These are phyloP conservation scores for Nanger granti DNA, from an alignment of 2,113 vertebrate genomes.

Conservation along the genomic window DNA sequence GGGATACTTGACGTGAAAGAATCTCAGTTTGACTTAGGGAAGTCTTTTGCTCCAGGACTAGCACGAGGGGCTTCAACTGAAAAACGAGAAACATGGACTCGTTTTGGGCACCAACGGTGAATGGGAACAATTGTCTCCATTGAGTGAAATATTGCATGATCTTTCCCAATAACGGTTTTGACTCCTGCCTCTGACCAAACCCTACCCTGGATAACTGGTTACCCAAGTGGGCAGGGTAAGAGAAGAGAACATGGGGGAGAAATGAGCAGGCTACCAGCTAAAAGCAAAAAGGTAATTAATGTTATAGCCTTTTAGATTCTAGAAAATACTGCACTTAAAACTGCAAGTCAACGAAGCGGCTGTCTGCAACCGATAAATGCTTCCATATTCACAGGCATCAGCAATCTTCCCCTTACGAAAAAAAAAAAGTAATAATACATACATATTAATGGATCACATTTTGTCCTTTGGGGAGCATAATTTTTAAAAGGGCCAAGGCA, in stretches of 20 bases:
- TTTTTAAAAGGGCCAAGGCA: constrained; percentile 81
- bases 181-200: constrained; percentile 39
- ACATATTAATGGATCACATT: constrained; percentile 80
- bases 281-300: constrained; percentile 79
- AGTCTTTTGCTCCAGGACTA: background rate
- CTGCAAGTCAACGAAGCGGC: constrained; percentile 72
- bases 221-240: constrained; percentile 54
- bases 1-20: constrained; percentile 23
- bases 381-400: constrained; percentile 79
- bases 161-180: background rate
- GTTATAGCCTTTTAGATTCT: constrained; percentile 78
- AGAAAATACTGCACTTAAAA: constrained; percentile 81
- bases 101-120: background rate
- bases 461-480: constrained; percentile 81
- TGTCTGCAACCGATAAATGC: constrained; percentile 77
- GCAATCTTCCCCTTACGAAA: constrained; percentile 75
- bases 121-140: background rate
- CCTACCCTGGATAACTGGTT: constrained; percentile 47
- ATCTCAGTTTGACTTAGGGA: constrained; percentile 50
- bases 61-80: background rate
- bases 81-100: constrained; percentile 19
- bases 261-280: constrained; percentile 60
- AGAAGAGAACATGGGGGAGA: constrained; percentile 63
- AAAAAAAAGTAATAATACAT: constrained; percentile 78
- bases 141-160: background rate